Evolutionary conservation across 1,140 invertebrate genomes (phyloP), one percentile per base, ranked within the genome.

Genomic region (Drosophila serrata): DNA sequence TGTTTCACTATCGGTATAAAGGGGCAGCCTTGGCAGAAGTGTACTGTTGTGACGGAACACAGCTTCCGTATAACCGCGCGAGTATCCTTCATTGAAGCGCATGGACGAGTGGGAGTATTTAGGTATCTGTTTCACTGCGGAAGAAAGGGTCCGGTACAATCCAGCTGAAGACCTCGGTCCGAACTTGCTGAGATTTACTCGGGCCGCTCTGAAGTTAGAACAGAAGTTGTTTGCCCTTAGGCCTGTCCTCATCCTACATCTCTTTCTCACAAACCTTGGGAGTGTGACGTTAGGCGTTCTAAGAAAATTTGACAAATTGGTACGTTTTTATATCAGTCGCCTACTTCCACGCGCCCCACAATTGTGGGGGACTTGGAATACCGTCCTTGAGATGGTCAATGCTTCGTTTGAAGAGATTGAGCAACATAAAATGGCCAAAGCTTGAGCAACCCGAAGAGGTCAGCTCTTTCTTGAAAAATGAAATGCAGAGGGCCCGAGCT

Each of bases 261-360:
- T 61, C 31, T 49, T 9, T 29, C 43, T 49, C n/a, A 48, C 37
- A 46, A 46, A 31, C 2, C 43, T 49, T 49, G n/a, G 45, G 15
- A 61, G 33, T 61, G 33, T 61, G 29, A 61, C 29, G 59, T 39
- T 61, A 48, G 58, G 29, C 6, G 42, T 46, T 12, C 29, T 46
- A 29, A 24, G 17, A 46, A 59, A 60, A 43, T 46, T 7, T 60
- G 42, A 45, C 29, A 46, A 19, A 33, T 40, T 59, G 57, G 17
- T 59, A n/a, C 27, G 42, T 13, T 46, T 17, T 1, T 22, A 19
- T 43, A 13, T n/a, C n/a, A n/a, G n/a, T n/a, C n/a, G n/a, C n/a
- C n/a, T n/a, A n/a, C n/a, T n/a, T n/a, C n/a, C n/a, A n/a, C n/a
- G n/a, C n/a, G n/a, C n/a, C n/a, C n/a, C n/a, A n/a, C n/a, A n/a